Evolutionary conservation across 2,888 invertebrate genomes (phyloP).

Genomic region (Melangyna quadrimaculata): DNA sequence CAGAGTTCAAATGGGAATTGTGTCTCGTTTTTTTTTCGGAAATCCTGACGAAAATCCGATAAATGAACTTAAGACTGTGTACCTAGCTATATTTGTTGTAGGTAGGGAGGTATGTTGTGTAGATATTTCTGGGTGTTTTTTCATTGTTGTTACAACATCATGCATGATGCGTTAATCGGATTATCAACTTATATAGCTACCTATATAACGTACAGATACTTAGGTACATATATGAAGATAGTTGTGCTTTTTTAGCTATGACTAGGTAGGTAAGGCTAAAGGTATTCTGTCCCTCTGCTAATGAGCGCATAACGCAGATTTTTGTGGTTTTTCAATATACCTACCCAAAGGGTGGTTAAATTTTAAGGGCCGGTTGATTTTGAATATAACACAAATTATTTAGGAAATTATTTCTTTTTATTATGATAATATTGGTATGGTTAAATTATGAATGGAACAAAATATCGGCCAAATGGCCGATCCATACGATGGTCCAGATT

Average conservation of each 20-base stretch:
- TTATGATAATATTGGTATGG: too few relatives aligned
- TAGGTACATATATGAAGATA: not conserved
- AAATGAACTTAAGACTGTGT: slow-evolving; percentile 3
- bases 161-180: slow-evolving; percentile 21
- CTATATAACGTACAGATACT: too few relatives aligned
- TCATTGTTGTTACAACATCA: not conserved
- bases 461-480: too few relatives aligned
- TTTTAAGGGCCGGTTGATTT: too few relatives aligned
- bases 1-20: slow-evolving; percentile 34
- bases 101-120: not conserved
- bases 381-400: too few relatives aligned
- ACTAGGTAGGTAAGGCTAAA: too few relatives aligned
- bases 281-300: too few relatives aligned
- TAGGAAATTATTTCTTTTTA: too few relatives aligned
- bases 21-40: slow-evolving; percentile 25
- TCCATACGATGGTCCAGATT: too few relatives aligned
- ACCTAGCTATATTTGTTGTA: not conserved
- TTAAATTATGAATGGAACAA: too few relatives aligned
- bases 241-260: not conserved
- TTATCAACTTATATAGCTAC: not conserved
- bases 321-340: not conserved
- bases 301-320: not conserved
- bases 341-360: too few relatives aligned
- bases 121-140: not conserved
- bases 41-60: slow-evolving; percentile 35